phyloP scores from a whole-genome alignment of 2,888 invertebrate species.

The Brachypterus glaber region DNA sequence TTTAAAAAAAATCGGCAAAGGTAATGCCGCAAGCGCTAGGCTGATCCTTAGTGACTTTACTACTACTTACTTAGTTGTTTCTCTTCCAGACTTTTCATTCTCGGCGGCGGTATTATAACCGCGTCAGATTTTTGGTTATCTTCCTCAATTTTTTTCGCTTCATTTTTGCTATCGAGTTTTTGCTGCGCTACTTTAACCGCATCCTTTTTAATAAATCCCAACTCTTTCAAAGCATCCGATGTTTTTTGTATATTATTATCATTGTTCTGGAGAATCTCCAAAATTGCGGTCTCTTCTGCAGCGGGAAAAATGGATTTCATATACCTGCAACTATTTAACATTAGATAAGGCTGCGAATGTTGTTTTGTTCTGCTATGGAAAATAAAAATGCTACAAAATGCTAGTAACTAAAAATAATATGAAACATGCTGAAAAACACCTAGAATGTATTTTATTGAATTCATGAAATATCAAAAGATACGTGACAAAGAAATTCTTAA shows the following conservation, averaged over 20 bases:
- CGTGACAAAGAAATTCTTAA: too few species aligned
- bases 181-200: slow-evolving; percentile 46
- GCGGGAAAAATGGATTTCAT: slow-evolving; percentile 85
- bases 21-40: too few species aligned
- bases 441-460: too few species aligned
- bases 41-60: too few species aligned
- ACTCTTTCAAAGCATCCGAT: slow-evolving; percentile 65
- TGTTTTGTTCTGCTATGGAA: too few species aligned
- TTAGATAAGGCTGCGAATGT: too few species aligned
- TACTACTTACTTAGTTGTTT: slow-evolving; percentile 54
- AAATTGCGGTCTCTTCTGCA: slow-evolving; percentile 77
- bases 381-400: too few species aligned
- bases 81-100: slow-evolving; percentile 59
- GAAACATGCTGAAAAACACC: too few species aligned
- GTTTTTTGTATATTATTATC: slow-evolving; percentile 88
- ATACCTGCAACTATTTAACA: slow-evolving; percentile 53
- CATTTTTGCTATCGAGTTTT: slow-evolving; percentile 39
- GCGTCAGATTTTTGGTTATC: slow-evolving; percentile 15
- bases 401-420: neutral
- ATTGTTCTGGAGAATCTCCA: slow-evolving; percentile 73
- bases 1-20: too few species aligned
- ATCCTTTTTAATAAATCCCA: slow-evolving; percentile 78
- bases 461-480: too few species aligned
- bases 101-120: slow-evolving; percentile 46
- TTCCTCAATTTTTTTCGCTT: slow-evolving; percentile 23